These are phyloP conservation scores for Aphelinus atriplicis DNA, from an alignment of 1,140 invertebrate genomes.

Conservation along the genomic window DNA sequence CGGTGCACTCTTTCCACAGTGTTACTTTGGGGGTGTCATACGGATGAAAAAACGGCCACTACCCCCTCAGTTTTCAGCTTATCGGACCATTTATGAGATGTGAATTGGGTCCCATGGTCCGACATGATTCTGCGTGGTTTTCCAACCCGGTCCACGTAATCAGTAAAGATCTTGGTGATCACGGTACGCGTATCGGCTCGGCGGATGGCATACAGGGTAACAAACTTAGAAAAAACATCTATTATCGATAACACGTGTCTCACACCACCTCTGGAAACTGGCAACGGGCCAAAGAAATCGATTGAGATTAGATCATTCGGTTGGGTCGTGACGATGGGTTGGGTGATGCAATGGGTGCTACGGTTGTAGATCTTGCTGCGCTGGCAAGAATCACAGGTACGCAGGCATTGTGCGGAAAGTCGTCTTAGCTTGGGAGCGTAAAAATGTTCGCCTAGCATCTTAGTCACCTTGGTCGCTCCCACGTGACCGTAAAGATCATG, in stretches of 20 bases:
- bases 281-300: too few species aligned
- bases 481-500: constrained; percentile 5
- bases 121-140: constrained; percentile 19
- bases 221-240: constrained; percentile 26
- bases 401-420: background rate
- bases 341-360: background rate
- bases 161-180: constrained; percentile 9
- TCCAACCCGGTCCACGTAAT: constrained; percentile 14
- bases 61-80: constrained; percentile 32
- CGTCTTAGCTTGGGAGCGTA: background rate
- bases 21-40: constrained; percentile 51
- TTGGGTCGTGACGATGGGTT: background rate
- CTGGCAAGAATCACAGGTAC: background rate
- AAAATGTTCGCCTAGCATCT: background rate
- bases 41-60: constrained; percentile 20
- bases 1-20: constrained; percentile 49
- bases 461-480: background rate
- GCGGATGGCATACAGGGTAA: constrained; percentile 15
- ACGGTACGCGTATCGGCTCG: background rate
- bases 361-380: background rate
- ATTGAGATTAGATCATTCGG: too few species aligned
- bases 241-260: too few species aligned
- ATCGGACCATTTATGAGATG: constrained; percentile 34
- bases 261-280: too few species aligned
- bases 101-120: constrained; percentile 45